phyloP scores from a whole-genome alignment of 2,113 vertebrate species.

The Lagenorhynchus albirostris region DNA sequence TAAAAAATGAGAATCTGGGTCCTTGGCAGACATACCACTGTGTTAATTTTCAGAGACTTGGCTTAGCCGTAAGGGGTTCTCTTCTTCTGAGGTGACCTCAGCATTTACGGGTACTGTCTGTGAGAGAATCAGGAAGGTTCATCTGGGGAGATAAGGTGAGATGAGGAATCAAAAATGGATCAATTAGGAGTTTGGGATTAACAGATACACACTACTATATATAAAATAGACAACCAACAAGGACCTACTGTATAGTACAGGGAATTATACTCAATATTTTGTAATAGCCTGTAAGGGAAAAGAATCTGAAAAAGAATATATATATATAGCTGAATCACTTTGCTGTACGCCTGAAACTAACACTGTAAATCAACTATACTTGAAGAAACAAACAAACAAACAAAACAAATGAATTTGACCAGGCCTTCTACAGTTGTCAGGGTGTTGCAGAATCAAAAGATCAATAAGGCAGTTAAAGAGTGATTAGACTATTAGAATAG shows the following conservation, averaged over 20 bases:
- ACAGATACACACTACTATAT: not conserved
- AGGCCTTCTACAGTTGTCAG: not conserved
- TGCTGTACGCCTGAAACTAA: not conserved
- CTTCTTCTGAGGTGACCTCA: not conserved
- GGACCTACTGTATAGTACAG: not conserved
- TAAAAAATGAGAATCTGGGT: not conserved
- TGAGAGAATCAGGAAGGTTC: not conserved
- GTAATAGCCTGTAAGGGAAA: not conserved
- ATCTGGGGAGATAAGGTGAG: not conserved
- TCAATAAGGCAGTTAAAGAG: not conserved
- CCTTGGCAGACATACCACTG: not conserved
- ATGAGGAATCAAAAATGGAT: not conserved
- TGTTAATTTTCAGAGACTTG: conserved; percentile 17
- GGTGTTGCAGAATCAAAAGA: not conserved
- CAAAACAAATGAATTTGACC: not conserved
- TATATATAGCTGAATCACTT: not conserved
- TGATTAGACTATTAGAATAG: not conserved
- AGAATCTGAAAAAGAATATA: not conserved
- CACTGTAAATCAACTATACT: not conserved
- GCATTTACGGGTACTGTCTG: not conserved
- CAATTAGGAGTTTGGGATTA: not conserved
- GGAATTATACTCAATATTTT: not conserved
- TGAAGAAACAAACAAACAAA: not conserved
- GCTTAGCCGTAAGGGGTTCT: not conserved
- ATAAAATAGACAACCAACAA: not conserved